These are phyloP conservation scores for Prinia subflava DNA, from an alignment of 2,113 vertebrate genomes.

Conservation along the genomic window DNA sequence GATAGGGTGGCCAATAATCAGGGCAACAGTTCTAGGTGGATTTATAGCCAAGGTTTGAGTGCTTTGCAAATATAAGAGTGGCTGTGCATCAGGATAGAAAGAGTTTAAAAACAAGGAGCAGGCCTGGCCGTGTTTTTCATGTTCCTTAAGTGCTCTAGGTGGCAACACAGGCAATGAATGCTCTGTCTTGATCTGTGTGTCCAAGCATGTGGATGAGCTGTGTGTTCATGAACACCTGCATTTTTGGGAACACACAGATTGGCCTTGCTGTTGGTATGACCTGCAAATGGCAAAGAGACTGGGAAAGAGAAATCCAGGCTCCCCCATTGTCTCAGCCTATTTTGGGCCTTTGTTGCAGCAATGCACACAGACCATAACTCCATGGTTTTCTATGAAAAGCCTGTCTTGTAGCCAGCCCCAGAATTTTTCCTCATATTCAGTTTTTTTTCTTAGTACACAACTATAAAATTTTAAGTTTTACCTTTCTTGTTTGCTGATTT, in stretches of 20 bases:
- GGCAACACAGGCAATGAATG: background rate
- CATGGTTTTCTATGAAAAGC: background rate
- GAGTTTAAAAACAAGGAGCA: background rate
- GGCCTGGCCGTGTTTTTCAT: background rate
- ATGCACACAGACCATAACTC: background rate
- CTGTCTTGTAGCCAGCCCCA: background rate
- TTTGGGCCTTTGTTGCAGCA: background rate
- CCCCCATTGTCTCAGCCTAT: background rate
- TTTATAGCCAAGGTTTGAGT: background rate
- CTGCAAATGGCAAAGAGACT: background rate
- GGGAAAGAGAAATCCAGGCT: background rate
- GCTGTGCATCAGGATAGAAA: background rate
- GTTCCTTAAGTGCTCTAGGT: background rate
- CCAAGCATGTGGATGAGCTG: accelerated
- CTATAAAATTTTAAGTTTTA: background rate
- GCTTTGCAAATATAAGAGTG: background rate
- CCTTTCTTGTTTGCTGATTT: background rate
- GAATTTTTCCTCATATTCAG: background rate
- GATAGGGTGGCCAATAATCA: background rate
- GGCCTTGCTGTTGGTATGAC: accelerated
- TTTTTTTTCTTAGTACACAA: background rate
- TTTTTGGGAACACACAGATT: background rate
- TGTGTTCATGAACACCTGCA: accelerated
- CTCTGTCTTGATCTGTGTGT: background rate
- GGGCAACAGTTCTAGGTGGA: background rate